Evolutionary conservation across 2,113 vertebrate genomes (phyloP).

Genomic region (Centropus bengalensis): DNA sequence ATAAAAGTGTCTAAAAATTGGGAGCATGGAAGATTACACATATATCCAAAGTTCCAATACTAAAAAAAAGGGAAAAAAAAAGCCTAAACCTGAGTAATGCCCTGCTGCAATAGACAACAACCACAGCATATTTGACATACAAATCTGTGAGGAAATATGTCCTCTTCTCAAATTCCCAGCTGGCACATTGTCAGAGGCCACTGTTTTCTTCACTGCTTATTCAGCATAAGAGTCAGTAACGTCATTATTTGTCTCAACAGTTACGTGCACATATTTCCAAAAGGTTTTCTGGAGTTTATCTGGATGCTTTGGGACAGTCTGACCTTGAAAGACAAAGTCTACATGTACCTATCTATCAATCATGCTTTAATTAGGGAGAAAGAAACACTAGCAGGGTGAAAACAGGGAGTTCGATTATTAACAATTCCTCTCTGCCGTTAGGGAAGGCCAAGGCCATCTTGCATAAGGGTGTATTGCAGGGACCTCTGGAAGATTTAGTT

Average conservation of each 20-base stretch:
- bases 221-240: neutral
- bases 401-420: neutral
- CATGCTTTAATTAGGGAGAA: neutral
- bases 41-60: neutral
- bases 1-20: neutral
- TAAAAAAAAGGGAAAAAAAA: neutral
- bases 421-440: neutral
- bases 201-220: neutral
- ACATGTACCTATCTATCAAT: neutral
- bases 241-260: neutral
- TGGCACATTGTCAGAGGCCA: neutral
- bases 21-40: neutral
- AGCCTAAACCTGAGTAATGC: neutral
- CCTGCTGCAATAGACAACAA: neutral
- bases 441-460: neutral
- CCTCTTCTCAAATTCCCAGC: neutral
- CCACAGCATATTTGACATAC: neutral
- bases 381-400: neutral
- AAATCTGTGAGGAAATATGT: neutral
- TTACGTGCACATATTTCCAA: neutral
- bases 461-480: accelerated
- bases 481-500: accelerated
- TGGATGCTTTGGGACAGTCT: neutral
- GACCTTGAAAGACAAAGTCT: neutral
- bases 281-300: neutral